Conservation (phyloP, 2,113 vertebrate species). For the Lycocorax pyrrhopterus region DNA sequence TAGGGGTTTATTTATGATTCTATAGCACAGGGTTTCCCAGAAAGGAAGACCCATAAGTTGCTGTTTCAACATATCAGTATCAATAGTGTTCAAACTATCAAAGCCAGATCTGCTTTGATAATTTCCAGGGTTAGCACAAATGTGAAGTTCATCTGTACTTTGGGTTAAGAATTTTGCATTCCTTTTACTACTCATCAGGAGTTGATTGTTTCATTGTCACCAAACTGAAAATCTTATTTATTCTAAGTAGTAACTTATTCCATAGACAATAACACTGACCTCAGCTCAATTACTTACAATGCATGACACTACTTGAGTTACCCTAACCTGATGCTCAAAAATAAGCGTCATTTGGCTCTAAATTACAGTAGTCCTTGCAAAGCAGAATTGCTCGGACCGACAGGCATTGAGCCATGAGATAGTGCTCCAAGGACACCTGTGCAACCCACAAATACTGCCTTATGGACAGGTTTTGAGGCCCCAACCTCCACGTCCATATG, state of each 20-base stretch:
- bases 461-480: neutral
- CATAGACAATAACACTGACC: neutral
- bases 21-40: neutral
- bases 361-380: neutral
- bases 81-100: neutral
- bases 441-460: neutral
- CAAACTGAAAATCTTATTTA: neutral
- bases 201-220: neutral
- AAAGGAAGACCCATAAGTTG: neutral
- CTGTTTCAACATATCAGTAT: neutral
- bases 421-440: neutral
- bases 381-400: neutral
- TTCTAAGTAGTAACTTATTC: neutral
- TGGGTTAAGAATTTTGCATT: neutral
- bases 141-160: neutral
- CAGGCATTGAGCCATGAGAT: neutral
- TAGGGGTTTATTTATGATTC: neutral
- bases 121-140: neutral
- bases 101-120: neutral
- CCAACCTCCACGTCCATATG: accelerated
- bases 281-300: neutral
- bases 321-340: neutral
- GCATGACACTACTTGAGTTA: neutral
- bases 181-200: neutral
- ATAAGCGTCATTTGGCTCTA: neutral